Evolutionary conservation across 1,140 invertebrate species (phyloP).

Genomic region (Anadara kagoshimensis): DNA sequence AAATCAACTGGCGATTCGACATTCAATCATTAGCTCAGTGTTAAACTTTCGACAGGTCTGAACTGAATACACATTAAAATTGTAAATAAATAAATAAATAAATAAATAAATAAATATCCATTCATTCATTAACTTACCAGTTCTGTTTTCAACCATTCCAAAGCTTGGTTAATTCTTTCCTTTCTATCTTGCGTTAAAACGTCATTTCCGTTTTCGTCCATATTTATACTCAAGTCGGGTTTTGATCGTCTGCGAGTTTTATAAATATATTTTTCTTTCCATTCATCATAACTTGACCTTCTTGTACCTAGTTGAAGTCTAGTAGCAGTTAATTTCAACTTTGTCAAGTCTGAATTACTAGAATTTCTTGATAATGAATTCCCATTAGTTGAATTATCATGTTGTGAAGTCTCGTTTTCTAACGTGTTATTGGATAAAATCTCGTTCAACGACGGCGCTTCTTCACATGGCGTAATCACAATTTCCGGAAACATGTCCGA

Average conservation of each 20-base stretch:
- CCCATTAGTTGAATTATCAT: not conserved
- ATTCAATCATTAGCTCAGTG: too few relatives aligned
- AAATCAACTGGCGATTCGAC: too few relatives aligned
- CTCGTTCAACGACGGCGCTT: not conserved
- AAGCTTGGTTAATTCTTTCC: conserved; percentile 52
- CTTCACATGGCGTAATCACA: not conserved
- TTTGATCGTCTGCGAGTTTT: conserved; percentile 24
- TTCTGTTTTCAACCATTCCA: conserved; percentile 55
- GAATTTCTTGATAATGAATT: conserved; percentile 7
- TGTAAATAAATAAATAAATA: too few relatives aligned
- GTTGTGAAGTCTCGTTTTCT: not conserved
- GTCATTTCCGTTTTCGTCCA: conserved; percentile 35
- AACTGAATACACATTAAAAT: too few relatives aligned
- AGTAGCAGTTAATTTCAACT: conserved; percentile 43
- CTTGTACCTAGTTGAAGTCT: conserved; percentile 39
- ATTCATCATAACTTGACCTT: conserved; percentile 48
- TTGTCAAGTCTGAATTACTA: conserved; percentile 47
- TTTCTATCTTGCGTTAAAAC: conserved; percentile 55
- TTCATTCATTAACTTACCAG: conserved; percentile 53
- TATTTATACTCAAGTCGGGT: conserved; percentile 24
- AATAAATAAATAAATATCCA: too few relatives aligned
- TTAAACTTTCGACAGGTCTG: too few relatives aligned
- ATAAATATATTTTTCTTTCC: conserved; percentile 49
- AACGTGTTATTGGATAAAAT: not conserved
- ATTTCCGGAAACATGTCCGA: conserved; percentile 6